Conservation (phyloP, 2,113 vertebrate species). For the Acrocephalus kingi region DNA sequence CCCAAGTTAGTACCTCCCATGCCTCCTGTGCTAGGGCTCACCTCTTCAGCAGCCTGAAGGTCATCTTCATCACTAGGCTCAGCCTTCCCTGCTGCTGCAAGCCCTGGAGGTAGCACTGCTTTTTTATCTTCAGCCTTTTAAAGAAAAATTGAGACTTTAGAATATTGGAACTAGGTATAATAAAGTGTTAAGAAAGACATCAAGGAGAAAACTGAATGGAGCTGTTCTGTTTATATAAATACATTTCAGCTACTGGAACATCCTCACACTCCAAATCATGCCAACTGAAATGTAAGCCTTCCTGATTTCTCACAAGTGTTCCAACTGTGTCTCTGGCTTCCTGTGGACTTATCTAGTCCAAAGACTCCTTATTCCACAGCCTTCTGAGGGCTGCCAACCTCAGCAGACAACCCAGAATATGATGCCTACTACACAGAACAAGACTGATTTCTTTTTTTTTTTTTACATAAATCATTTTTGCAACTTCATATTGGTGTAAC, state of each 20-base stretch:
- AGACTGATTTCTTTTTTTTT: neutral
- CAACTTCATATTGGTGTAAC: neutral
- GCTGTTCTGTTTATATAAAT: neutral
- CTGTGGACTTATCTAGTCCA: neutral
- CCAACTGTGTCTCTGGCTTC: neutral
- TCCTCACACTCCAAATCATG: neutral
- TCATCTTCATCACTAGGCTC: conserved; percentile 86
- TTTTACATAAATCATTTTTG: rapidly evolving
- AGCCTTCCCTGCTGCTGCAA: conserved; percentile 69
- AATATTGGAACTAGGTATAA: too few species aligned
- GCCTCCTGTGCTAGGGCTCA: neutral
- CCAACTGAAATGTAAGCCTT: neutral
- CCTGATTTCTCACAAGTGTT: neutral
- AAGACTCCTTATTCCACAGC: neutral
- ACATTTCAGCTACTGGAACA: neutral
- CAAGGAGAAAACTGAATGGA: neutral
- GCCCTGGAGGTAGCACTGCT: conserved; percentile 49
- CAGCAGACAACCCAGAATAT: neutral
- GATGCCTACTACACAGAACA: neutral
- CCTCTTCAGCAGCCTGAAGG: conserved; percentile 90
- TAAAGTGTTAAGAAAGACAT: neutral
- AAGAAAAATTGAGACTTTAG: neutral
- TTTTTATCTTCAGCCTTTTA: conserved; percentile 84
- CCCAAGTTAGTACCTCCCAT: neutral
- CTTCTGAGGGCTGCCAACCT: neutral